These are phyloP conservation scores for Balearica regulorum DNA, from an alignment of 2,797 vertebrate genomes.

Conservation along the genomic window DNA sequence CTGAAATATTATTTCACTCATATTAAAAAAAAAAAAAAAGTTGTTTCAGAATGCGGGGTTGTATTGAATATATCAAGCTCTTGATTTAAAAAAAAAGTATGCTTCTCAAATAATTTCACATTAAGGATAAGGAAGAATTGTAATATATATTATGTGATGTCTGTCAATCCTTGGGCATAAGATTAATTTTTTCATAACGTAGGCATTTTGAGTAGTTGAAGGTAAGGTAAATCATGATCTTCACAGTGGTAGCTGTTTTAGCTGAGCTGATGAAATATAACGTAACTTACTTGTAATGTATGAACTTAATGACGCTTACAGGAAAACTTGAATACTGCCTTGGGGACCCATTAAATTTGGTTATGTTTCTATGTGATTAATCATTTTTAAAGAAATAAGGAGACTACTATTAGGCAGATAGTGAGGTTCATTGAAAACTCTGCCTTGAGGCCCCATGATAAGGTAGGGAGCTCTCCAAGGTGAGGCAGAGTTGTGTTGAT, in stretches of 20 bases:
- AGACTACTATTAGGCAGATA: background rate
- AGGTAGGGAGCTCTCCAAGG: background rate
- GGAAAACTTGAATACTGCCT: background rate
- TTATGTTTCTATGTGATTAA: slow-evolving; percentile 24
- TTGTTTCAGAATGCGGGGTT: background rate
- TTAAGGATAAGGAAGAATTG: background rate
- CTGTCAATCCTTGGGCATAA: background rate
- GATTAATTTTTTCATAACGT: background rate
- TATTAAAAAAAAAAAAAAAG: background rate
- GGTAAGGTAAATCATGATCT: background rate
- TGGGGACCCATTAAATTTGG: background rate
- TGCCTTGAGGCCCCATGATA: background rate
- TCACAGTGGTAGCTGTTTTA: background rate
- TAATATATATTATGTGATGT: background rate
- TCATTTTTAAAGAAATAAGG: slow-evolving; percentile 1
- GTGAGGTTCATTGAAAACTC: background rate
- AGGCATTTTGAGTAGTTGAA: background rate
- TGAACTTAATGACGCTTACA: background rate
- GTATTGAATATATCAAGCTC: background rate
- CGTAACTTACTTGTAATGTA: background rate
- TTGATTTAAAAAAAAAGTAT: background rate
- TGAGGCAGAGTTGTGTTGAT: background rate
- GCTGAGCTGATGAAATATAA: slow-evolving; percentile 19
- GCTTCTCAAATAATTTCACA: background rate
- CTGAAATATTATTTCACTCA: background rate